Evolutionary conservation across 2,888 invertebrate genomes (phyloP), one percentile per base, ranked within the genome.

Genomic region (Palloptera scutellata): DNA sequence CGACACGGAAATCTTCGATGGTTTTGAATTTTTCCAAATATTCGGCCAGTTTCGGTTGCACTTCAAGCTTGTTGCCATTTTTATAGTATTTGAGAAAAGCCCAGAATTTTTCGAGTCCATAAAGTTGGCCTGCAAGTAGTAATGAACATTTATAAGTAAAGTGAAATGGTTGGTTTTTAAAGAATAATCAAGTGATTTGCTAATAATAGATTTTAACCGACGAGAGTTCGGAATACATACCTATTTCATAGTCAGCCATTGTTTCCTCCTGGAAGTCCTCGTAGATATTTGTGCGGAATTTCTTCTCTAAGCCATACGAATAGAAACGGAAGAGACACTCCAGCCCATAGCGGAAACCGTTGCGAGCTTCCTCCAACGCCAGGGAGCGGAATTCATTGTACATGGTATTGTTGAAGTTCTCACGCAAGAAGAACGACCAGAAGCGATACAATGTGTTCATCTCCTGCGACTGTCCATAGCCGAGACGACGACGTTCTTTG

Each of bases 391-490:
- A 99, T 86, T 99, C 98, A 77, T 93, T 92, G 86, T 98, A 99
- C 98, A 99, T 99, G 74, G 91, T 96, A 77, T 94, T 91, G 86
- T 99, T 99, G 87, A 97, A 99, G 83, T 98, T 97, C 84, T 98
- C 98, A 70, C 99, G 87, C 73, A 99, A 88, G 89, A 99, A 99
- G 90, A 98, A 98, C 42, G 98, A 98, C 99, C 99, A 99, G 88
- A 99, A 99, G 71, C 99, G 89, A 88, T 97, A 99, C 61, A 99
- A 88, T 0, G 99, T 99, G 86, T 99, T 99, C 98, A 99, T 99
- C 86, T 99, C 99, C 81, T 96, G 96, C 8, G 97, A 97, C 81
- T 94, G 94, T 0, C 98, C 98, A 78, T 92, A 92, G 70, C 98
- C 98, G 66, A 95, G 88, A 81, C 93, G 91, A 86, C 95, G 94